Base-by-base conservation (phyloP, 2,113 vertebrate species). In the Sebastes schlegelii region DNA sequence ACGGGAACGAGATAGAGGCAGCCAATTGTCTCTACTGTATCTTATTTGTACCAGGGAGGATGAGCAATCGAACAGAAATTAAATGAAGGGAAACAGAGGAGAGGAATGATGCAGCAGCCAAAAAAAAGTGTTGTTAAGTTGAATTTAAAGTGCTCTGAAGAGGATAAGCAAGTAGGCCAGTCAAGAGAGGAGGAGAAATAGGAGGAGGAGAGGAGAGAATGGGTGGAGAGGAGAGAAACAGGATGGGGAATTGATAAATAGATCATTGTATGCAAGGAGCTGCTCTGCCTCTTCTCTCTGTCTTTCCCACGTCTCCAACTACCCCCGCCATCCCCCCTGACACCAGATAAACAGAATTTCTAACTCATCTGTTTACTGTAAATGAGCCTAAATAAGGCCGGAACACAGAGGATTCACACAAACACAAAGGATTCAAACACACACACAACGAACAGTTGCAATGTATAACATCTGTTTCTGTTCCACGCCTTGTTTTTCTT, bases 321-420 rank as follows among this genome's bases (percentile, higher is more conserved):
- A 74, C 66, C 79, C 67, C 79, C 60, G 26, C 63, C 51, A 1
- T 63, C 71, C 75, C 26, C 68, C 65, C 45, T 19, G 86, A 88
- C 85, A 86, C 85, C 86, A 88, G 73, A 89, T 90, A 90, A 90
- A 92, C 86, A 85, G 80, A 89, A 87, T 89, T 84, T 83, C 89
- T 73, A 93, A 92, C 88, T 92, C 89, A 88, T 89, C 86, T 91
- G 88, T 91, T 92, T 91, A 85, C 86, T 90, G 86, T 90, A 91
- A 94, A 91, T 92, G 81, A 92, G 91, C 45, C 79, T 85, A 85
- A 93, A 89, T 86, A 93, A 89, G 88, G 88, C 74, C 86, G 86
- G 75, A 84, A 83, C 88, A 89, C 91, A 85, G 63, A 91, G 86
- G 90, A 91, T 51, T 69, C 87, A 83, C 84, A 82, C 72, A 83